Conservation (phyloP, 1,140 invertebrate species). For the Trichonephila inaurata region DNA sequence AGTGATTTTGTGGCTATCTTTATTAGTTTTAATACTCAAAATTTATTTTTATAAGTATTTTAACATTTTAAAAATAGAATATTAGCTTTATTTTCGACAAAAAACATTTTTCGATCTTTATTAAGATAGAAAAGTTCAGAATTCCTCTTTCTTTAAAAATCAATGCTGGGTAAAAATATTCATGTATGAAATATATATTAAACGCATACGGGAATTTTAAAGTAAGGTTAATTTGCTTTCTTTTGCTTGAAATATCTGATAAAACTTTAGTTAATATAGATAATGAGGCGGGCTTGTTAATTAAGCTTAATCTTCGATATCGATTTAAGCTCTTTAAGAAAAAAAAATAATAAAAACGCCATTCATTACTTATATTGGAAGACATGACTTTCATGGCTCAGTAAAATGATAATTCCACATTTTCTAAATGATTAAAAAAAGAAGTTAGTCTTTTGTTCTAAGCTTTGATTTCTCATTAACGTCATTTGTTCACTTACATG, state of each 20-base stretch:
- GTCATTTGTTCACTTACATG: background rate
- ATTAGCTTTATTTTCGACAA: no score
- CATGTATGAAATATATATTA: background rate
- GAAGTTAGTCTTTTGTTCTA: background rate
- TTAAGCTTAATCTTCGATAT: background rate
- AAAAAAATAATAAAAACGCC: background rate
- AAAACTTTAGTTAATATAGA: constrained; percentile 9
- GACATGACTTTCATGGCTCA: background rate
- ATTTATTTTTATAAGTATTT: no score
- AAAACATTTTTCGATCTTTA: no score
- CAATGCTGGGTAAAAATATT: no score
- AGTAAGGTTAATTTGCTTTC: background rate
- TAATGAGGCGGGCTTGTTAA: constrained; percentile 21
- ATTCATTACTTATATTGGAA: background rate
- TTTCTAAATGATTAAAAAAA: background rate
- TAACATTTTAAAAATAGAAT: no score
- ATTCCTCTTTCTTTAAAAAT: no score
- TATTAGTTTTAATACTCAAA: no score
- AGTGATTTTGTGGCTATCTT: no score
- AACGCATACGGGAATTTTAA: background rate
- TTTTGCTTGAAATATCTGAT: background rate
- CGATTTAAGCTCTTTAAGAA: background rate
- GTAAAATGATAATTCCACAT: background rate
- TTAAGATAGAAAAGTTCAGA: no score
- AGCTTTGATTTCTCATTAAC: constrained; percentile 6